These are phyloP conservation scores for Sepiola atlantica DNA, from an alignment of 2,888 invertebrate species.

Conservation along the genomic window DNA sequence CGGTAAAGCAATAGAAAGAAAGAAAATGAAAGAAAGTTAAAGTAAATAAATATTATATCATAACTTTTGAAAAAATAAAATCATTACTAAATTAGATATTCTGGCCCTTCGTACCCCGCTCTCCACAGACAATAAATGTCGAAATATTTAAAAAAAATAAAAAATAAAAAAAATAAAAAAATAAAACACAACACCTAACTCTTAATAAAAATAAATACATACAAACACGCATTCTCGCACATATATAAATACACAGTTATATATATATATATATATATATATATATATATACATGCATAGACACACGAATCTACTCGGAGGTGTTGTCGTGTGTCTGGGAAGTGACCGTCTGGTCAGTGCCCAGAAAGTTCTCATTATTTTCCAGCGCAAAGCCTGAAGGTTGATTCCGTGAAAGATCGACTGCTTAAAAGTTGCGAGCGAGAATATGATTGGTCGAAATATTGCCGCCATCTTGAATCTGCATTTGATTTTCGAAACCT, in stretches of 20 bases:
- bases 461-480: not conserved
- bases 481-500: not conserved
- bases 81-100: too few species aligned
- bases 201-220: not conserved
- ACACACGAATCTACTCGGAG: not conserved
- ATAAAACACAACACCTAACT: not conserved
- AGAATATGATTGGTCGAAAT: not conserved
- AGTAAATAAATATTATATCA: too few species aligned
- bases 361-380: not conserved
- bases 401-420: not conserved
- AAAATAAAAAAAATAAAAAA: not conserved
- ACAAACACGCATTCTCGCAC: not conserved
- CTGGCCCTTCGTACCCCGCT: too few species aligned
- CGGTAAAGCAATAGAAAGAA: not conserved
- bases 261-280: too few species aligned
- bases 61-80: too few species aligned
- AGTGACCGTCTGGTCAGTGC: not conserved
- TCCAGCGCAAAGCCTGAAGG: not conserved
- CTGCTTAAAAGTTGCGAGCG: not conserved
- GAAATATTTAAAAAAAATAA: not conserved
- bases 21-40: too few species aligned
- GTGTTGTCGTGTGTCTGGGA: not conserved
- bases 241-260: too few species aligned
- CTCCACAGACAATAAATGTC: not conserved
- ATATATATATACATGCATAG: too few species aligned